Evolutionary conservation across 2,888 invertebrate genomes (phyloP), one percentile per base, ranked within the genome.

Genomic region (Toxonevra muliebris): DNA sequence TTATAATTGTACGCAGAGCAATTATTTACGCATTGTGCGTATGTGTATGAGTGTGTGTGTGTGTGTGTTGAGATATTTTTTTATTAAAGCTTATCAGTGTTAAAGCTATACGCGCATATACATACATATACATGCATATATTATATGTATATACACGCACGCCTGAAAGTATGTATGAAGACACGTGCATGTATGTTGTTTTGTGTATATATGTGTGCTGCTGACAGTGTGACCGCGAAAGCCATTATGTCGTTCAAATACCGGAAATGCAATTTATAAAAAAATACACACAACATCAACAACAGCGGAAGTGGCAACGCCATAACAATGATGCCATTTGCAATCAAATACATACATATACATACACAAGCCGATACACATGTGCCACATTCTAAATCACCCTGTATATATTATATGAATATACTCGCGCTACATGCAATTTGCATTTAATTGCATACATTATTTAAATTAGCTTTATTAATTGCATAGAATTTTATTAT

Each of bases 11-110:
- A 68, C 70, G 71, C 71, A 69, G 71, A 65, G 75, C 77, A 78
- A 79, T 78, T 79, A 78, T 77, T 79, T 73, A 76, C 76, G 77
- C 75, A 78, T 75, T 76, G 73, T 75, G 74, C 73, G 10, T 40
- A 20, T 61, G 30, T 17, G 10, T 55, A 15, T 48, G n/a, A 11
- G 45, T 2, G 30, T 60, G 30, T 30, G 30, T 30, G 30, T 30
- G 30, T n/a, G 40, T 9, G 12, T 48, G 2, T 52, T 5, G 12
- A 10, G 40, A 17, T 41, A 52, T 7, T 8, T 48, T 30, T 30
- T 30, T 30, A 30, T 30, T 30, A 30, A n/a, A 48, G 50, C 50
- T 48, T 48, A 48, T 48, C 50, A 48, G 50, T 15, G 50, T n/a
- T n/a, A 15, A 41, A 41, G 40, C 15, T 12, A 52, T 19, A 48